phyloP scores from a whole-genome alignment of 2,797 vertebrate species.

The Gambusia yucatana region DNA sequence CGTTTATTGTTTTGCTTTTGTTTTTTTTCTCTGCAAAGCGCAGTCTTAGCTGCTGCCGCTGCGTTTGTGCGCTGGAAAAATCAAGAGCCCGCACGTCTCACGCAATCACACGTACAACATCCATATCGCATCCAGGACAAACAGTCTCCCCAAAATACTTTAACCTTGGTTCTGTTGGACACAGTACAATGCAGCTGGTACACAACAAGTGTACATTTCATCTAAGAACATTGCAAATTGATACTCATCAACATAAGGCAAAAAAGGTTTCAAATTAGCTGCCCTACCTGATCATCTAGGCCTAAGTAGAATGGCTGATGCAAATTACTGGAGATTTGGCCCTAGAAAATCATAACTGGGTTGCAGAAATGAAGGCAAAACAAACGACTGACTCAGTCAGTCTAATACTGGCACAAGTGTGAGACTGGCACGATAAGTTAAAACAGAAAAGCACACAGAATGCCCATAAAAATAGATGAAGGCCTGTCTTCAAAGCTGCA shows the following conservation, averaged over 20 bases:
- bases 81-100: constrained; percentile 55
- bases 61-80: constrained; percentile 71
- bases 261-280: constrained; percentile 71
- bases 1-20: neutral
- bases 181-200: constrained; percentile 65
- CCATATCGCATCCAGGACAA: constrained; percentile 63
- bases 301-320: constrained; percentile 58
- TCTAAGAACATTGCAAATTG: constrained; percentile 42
- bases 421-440: constrained; percentile 69
- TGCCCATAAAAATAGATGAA: constrained; percentile 57
- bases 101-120: constrained; percentile 43
- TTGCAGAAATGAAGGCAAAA: constrained; percentile 69
- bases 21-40: constrained; percentile 47
- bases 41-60: constrained; percentile 57
- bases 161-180: constrained; percentile 76
- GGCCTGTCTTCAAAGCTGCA: constrained; percentile 62
- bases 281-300: constrained; percentile 71
- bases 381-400: constrained; percentile 50
- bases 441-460: constrained; percentile 59
- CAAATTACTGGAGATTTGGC: constrained; percentile 54
- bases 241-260: constrained; percentile 70
- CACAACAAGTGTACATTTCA: constrained; percentile 43
- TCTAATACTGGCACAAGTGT: constrained; percentile 78
- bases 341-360: constrained; percentile 70
- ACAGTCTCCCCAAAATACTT: constrained; percentile 13